Base-by-base conservation (phyloP, 35 echinoderm and acorn worm genomes). In the Ophioderma brevispina region DNA sequence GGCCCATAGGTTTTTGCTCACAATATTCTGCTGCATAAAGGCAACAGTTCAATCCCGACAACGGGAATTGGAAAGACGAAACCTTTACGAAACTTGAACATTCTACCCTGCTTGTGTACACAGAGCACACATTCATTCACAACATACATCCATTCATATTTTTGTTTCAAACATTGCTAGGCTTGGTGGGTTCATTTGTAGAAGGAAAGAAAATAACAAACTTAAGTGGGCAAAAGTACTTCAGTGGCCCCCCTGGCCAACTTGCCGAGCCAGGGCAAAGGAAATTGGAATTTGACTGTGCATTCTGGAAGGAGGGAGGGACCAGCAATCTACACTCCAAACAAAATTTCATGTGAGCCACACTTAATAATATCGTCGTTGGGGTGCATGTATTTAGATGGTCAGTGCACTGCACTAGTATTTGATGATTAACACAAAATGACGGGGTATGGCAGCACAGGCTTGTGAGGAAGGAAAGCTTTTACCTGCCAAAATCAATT, bases 401-500 rank as follows among this genome's bases (percentile, higher is more conserved):
- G 59, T 70, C 59, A 70, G 15, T 25, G 59, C 28, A 70, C 28
- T 4, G 28, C 59, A 30, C 59, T 25, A 13, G 59, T 2, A 25
- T 18, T 70, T 70, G 59, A 70, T 70, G 59, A 70, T 70, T 70
- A 70, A 70, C 59, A 70, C 59, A 70, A 25, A 30, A 70, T 70
- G 59, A 70, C 23, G 28, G 15, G 59, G 59, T 70, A 70, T 70
- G 28, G 59, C n/a, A 18, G 2, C 28, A 25, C 23, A 70, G 59
- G 59, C 10, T 70, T 8, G 2, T 70, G 17, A 25, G 28, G 17
- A 70, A 30, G 5, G 59, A 70, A 70, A 70, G 59, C 59, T 70
- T 70, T 70, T 70, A 70, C 59, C 59, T 70, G 59, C 59, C 59
- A 70, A 70, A 70, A 70, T 70, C 59, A 70, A 70, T 70, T 70